Percentiles rank a stretch among this genome's conserved stretches.
Conservation (phyloP, 2,888 invertebrate genomes). For the Hemistola chrysoprasaria region DNA sequence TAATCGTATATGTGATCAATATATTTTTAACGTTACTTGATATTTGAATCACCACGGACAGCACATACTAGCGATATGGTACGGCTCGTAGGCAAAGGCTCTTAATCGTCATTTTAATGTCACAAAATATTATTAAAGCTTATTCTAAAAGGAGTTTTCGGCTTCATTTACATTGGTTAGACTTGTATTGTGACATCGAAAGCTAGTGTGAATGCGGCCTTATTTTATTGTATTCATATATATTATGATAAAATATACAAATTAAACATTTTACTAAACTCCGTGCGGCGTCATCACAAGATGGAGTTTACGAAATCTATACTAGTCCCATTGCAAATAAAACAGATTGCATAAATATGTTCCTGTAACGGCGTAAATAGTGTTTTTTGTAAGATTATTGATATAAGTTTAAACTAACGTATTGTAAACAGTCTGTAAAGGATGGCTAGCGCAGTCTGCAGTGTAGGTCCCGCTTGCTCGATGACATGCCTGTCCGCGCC, state of each 20-base stretch:
- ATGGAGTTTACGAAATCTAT: conserved; percentile 57
- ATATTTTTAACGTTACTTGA: too few species aligned
- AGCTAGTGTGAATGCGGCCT: conserved; percentile 75
- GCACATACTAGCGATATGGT: too few species aligned
- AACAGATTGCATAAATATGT: conserved; percentile 75
- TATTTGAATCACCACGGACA: too few species aligned
- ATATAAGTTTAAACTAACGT: conserved; percentile 62
- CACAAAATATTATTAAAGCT: conserved; percentile 54
- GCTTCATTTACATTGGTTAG: conserved; percentile 71
- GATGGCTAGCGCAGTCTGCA: conserved; percentile 34
- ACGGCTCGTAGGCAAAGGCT: too few species aligned
- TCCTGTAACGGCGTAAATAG: conserved; percentile 77
- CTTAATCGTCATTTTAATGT: conserved; percentile 34
- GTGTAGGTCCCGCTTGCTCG: conserved; percentile 7
- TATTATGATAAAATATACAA: conserved; percentile 42
- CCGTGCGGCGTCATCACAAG: conserved; percentile 53
- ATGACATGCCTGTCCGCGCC: conserved; percentile 9
- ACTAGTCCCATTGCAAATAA: conserved; percentile 80
- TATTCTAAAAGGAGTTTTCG: conserved; percentile 67
- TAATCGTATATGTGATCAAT: too few species aligned
- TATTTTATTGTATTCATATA: conserved; percentile 56
- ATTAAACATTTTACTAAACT: conserved; percentile 50
- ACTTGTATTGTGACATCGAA: conserved; percentile 67
- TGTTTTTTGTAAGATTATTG: conserved; percentile 63
- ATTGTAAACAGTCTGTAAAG: conserved; percentile 47